These are phyloP conservation scores for Lysandra coridon DNA, from an alignment of 2,888 invertebrate genomes.

Conservation along the genomic window DNA sequence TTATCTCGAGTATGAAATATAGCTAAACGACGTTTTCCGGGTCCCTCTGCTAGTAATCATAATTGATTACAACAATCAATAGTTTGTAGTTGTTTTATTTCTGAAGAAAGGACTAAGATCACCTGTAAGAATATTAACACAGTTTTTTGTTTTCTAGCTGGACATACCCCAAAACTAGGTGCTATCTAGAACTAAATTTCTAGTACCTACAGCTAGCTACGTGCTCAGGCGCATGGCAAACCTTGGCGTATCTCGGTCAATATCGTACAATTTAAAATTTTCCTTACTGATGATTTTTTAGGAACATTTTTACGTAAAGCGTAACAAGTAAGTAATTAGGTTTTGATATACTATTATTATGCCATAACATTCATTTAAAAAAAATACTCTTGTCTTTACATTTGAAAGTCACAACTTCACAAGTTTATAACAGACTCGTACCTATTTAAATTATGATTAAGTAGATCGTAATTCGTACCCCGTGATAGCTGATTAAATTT, in stretches of 20 bases:
- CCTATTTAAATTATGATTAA: too few species aligned
- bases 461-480: neutral
- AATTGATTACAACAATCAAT: neutral
- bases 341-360: too few species aligned
- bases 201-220: neutral
- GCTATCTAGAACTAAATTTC: neutral
- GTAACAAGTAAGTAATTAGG: neutral
- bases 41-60: too few species aligned
- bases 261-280: neutral
- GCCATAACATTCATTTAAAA: too few species aligned
- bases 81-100: neutral
- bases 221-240: slow-evolving; percentile 12
- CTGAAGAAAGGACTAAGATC: too few species aligned
- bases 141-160: neutral
- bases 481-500: neutral
- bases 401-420: neutral
- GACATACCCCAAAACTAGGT: neutral
- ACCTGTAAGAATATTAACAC: too few species aligned
- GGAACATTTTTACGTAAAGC: neutral
- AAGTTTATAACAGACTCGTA: neutral
- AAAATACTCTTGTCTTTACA: neutral
- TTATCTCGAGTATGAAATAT: too few species aligned
- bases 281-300: neutral
- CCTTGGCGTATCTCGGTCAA: slow-evolving; percentile 18
- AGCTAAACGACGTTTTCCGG: too few species aligned